phyloP scores from a whole-genome alignment of 2,113 vertebrate genomes.

The Chelonoidis abingdonii region DNA sequence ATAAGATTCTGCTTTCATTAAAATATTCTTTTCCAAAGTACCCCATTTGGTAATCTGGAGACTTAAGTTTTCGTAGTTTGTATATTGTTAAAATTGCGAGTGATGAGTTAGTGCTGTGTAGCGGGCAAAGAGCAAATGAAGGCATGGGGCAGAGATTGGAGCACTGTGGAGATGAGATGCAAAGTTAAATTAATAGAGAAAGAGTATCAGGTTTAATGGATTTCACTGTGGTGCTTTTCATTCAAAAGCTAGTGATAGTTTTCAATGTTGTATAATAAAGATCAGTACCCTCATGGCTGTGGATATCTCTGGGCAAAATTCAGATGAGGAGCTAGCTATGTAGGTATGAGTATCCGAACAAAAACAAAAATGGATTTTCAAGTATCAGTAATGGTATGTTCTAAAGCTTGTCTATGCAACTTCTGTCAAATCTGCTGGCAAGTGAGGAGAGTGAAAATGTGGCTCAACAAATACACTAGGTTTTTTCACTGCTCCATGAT shows the following conservation, averaged over 20 bases:
- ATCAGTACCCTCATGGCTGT: neutral
- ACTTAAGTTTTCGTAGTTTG: neutral
- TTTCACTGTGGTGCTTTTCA: neutral
- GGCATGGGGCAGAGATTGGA: neutral
- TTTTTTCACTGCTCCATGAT: neutral
- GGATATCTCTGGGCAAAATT: neutral
- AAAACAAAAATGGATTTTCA: neutral
- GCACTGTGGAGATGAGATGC: neutral
- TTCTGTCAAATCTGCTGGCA: neutral
- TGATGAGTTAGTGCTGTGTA: neutral
- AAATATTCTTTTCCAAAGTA: neutral
- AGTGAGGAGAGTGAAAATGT: neutral
- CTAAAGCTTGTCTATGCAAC: neutral
- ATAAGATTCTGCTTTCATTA: neutral
- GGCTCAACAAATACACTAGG: neutral
- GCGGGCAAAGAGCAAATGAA: neutral
- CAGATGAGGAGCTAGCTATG: neutral
- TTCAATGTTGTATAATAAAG: neutral
- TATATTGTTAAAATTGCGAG: neutral
- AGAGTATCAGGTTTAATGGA: neutral
- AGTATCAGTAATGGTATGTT: neutral
- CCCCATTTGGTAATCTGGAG: neutral
- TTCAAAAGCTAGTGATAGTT: neutral
- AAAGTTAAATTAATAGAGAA: neutral
- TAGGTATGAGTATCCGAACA: neutral